Evolutionary conservation across 1,140 invertebrate genomes (phyloP), one percentile per base, ranked within the genome.

Genomic region (Achroia grisella): DNA sequence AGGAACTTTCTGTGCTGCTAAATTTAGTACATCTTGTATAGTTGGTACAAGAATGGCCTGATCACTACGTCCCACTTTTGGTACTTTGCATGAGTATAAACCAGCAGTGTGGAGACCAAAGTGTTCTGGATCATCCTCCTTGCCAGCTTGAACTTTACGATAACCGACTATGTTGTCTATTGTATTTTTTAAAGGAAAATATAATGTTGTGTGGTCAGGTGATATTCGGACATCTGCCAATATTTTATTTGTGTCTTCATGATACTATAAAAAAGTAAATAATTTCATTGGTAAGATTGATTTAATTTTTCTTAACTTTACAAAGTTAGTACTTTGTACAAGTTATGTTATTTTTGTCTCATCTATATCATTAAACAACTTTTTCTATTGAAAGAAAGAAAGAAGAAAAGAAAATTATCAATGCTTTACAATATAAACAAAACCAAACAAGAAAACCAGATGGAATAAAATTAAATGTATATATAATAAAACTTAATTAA

Each of bases 1-100:
- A 48, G 87, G 86, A 15, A 89, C 73, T 61, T 88, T 89, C 47
- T 87, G 83, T 10, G 81, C 78, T 33, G 87, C 73, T 54, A 92
- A 71, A 44, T 89, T 86, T 23, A 94, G 70, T 31, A 92, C 87
- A 86, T 94, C 92, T 32, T 88, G 58, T 50, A 93, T 76, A 59
- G 76, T 89, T 12, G 89, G 88, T 1, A 94, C 92, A 46, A 94
- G 50, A 12, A 93, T 84, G 0, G 90, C 90, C 47, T 87, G 87
- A 37, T 82, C 75, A 52, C 71, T 78, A 44, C 72, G 73, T 42
- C 52, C 61, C 31, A 79, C 52, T 61, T 71, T 71, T 49, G 71
- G 58, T 59, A 86, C 48, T 65, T 70, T 42, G 61, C 79, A 57
- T 62, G 72, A 70, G 78, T 82, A 73, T 81, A 88, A 36, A 59